Percentiles rank a stretch among this genome's conserved stretches.
Conservation (phyloP, 2,888 invertebrate species). For the Pherbina coryleti region DNA sequence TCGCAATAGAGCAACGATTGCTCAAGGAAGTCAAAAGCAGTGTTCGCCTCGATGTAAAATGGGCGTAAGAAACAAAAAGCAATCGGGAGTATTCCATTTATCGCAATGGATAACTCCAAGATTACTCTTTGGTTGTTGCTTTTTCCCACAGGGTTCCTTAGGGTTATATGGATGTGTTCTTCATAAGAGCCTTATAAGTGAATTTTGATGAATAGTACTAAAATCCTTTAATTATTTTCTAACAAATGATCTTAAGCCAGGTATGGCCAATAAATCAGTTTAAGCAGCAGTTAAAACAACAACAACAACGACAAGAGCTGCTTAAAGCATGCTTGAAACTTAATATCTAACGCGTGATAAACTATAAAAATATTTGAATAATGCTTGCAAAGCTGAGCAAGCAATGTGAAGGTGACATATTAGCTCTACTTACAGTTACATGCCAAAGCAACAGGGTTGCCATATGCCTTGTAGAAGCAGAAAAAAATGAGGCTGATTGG, state of each 20-base stretch:
- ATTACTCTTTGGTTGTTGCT: no score
- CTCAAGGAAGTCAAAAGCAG: no score
- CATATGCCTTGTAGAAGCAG: slow-evolving; percentile 1
- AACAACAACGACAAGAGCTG: slow-evolving; percentile 10
- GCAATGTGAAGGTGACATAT: slow-evolving; percentile 24
- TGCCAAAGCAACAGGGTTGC: slow-evolving; percentile 5
- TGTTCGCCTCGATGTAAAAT: no score
- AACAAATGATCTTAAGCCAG: slow-evolving; percentile 1
- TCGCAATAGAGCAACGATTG: no score
- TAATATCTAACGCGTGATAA: slow-evolving; percentile 29
- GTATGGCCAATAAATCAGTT: neutral
- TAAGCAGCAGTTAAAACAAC: slow-evolving; percentile 13
- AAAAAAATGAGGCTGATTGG: no score
- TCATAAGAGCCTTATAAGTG: neutral
- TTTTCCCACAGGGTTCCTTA: no score
- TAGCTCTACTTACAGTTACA: neutral
- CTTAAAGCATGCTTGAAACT: neutral
- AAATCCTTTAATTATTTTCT: slow-evolving; percentile 13
- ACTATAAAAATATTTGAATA: slow-evolving; percentile 2
- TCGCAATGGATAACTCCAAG: no score
- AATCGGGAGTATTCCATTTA: no score
- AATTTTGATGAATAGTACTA: neutral
- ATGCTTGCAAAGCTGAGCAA: neutral
- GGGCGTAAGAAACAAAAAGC: no score
- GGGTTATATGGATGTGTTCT: no score